Percentiles rank a stretch among this genome's conserved stretches.
phyloP scores from a whole-genome alignment of 2,888 invertebrate species.

The Cerceris ruficornis region DNA sequence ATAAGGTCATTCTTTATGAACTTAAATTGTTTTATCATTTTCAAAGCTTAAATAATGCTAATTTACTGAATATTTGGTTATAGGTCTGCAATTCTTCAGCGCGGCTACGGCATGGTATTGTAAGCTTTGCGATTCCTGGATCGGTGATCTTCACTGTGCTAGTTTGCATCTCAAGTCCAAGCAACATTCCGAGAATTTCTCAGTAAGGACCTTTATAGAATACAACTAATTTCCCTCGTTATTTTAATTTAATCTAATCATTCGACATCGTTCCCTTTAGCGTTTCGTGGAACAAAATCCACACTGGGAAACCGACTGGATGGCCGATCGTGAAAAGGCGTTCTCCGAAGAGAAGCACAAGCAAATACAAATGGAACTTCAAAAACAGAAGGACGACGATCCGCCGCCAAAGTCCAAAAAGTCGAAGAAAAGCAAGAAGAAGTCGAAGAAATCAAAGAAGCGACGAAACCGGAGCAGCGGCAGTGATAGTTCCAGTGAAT shows the following conservation, averaged over 20 bases:
- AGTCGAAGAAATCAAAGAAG: conserved; percentile 82
- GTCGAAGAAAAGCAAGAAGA: conserved; percentile 84
- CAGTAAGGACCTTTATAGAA: conserved; percentile 83
- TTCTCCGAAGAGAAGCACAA: conserved; percentile 80
- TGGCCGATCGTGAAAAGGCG: conserved; percentile 90
- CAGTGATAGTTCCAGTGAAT: conserved; percentile 79
- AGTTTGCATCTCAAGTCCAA: conserved; percentile 92
- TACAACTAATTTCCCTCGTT: too few relatives aligned
- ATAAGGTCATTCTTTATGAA: conserved; percentile 80
- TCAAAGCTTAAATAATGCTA: conserved; percentile 69
- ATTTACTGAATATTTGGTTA: conserved; percentile 72
- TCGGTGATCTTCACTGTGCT: conserved; percentile 94
- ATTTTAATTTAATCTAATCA: background rate
- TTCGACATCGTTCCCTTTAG: conserved; percentile 81
- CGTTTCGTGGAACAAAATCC: conserved; percentile 92
- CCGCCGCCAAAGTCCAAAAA: conserved; percentile 83
- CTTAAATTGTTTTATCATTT: conserved; percentile 71
- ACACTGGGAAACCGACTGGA: conserved; percentile 94
- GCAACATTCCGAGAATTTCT: conserved; percentile 90
- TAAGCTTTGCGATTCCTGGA: conserved; percentile 93
- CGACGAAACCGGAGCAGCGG: conserved; percentile 82
- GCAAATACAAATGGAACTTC: conserved; percentile 80
- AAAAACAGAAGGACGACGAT: conserved; percentile 85
- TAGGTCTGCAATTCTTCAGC: conserved; percentile 93
- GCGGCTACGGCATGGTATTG: conserved; percentile 95